These are phyloP conservation scores for Paratilapia polleni DNA, from an alignment of 2,113 vertebrate species.

Conservation along the genomic window DNA sequence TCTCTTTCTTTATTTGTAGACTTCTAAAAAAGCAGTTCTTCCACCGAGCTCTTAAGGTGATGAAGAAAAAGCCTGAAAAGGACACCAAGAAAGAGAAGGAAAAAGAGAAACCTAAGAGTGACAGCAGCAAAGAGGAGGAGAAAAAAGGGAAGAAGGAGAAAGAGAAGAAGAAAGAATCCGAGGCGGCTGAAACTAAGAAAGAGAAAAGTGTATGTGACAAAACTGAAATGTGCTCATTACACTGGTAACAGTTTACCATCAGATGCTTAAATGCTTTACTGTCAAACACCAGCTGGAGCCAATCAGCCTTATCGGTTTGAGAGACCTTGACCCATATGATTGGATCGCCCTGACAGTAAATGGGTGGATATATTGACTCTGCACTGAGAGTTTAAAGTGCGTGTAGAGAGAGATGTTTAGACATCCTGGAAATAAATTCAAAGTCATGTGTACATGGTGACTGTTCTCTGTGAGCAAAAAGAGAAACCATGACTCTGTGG, in stretches of 20 bases:
- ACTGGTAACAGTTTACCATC: background rate
- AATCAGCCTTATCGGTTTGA: background rate
- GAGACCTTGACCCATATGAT: background rate
- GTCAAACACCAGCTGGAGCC: background rate
- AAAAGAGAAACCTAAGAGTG: conserved; percentile 85
- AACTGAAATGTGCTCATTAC: background rate
- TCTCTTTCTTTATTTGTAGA: conserved; percentile 67
- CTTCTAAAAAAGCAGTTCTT: conserved; percentile 98
- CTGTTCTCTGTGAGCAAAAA: background rate
- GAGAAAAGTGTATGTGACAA: conserved; percentile 74
- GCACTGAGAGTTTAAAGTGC: background rate
- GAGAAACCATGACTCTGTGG: background rate
- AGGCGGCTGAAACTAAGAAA: conserved; percentile 84
- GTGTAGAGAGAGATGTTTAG: background rate
- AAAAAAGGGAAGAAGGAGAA: conserved; percentile 91
- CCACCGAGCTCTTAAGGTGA: conserved; percentile 96
- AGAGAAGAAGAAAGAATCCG: conserved; percentile 79
- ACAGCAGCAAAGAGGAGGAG: conserved; percentile 79
- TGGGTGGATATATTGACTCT: background rate
- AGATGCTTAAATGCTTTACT: background rate
- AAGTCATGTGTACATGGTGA: background rate
- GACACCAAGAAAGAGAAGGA: conserved; percentile 91
- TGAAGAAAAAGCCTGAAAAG: conserved; percentile 98
- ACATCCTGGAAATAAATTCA: background rate
- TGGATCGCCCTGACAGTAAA: background rate